phyloP scores from a whole-genome alignment of 2,797 vertebrate species.

The Mastacembelus armatus region DNA sequence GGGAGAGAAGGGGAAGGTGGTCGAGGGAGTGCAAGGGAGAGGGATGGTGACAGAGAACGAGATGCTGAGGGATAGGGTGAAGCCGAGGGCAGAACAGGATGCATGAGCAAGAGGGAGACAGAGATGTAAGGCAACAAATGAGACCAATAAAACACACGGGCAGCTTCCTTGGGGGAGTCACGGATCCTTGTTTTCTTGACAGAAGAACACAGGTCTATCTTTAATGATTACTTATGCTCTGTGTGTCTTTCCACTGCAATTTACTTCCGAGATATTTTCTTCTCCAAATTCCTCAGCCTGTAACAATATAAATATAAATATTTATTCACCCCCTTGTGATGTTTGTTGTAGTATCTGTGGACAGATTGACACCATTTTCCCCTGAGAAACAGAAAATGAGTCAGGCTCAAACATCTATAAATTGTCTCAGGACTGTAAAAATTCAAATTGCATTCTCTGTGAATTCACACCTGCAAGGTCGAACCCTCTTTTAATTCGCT shows the following conservation, averaged over 20 bases:
- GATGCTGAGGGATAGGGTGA: slow-evolving; percentile 55
- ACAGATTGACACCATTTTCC: not conserved
- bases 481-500: slow-evolving; percentile 4
- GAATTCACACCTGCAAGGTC: slow-evolving; percentile 28
- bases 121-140: slow-evolving; percentile 73
- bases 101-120: slow-evolving; percentile 47
- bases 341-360: slow-evolving; percentile 41
- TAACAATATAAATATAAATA: slow-evolving; percentile 49
- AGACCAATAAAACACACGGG: slow-evolving; percentile 69
- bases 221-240: slow-evolving; percentile 59
- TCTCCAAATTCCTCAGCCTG: slow-evolving; percentile 16
- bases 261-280: slow-evolving; percentile 29
- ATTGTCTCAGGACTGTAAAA: slow-evolving; percentile 42
- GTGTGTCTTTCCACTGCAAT: slow-evolving; percentile 43
- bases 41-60: slow-evolving; percentile 32
- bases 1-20: slow-evolving; percentile 3
- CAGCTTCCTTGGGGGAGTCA: slow-evolving; percentile 68
- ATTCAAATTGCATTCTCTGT: slow-evolving; percentile 47
- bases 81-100: slow-evolving; percentile 53
- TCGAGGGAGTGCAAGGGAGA: slow-evolving; percentile 25
- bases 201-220: slow-evolving; percentile 64
- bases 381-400: slow-evolving; percentile 1
- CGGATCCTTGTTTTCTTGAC: slow-evolving; percentile 68
- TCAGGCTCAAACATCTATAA: slow-evolving; percentile 39
- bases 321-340: slow-evolving; percentile 28